phyloP scores from a whole-genome alignment of 2,797 vertebrate genomes.

The Pipistrellus pygmaeus region DNA sequence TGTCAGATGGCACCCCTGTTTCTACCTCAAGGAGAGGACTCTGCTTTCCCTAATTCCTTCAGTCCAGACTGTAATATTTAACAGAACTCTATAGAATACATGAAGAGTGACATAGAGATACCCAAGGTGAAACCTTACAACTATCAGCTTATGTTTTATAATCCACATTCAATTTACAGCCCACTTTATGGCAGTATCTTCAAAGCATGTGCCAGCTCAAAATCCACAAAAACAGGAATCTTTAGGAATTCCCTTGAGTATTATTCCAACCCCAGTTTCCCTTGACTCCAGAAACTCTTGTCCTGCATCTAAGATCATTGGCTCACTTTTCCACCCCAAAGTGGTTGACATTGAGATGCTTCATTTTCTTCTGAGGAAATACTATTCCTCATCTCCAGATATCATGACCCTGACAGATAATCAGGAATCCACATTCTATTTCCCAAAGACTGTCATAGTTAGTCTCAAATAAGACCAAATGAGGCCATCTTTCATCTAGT shows the following conservation, averaged over 20 bases:
- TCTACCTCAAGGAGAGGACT: not conserved
- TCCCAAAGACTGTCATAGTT: constrained; percentile 57
- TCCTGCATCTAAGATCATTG: not conserved
- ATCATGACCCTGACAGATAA: constrained; percentile 31
- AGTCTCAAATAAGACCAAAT: constrained; percentile 18
- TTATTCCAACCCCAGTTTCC: not conserved
- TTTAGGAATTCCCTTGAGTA: not conserved
- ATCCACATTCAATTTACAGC: constrained; percentile 26
- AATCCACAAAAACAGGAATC: not conserved
- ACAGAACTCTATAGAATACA: not conserved
- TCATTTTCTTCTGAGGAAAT: constrained; percentile 57
- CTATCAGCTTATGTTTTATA: not conserved
- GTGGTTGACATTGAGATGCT: constrained; percentile 29
- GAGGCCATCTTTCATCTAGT: constrained; percentile 15
- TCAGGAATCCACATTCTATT: constrained; percentile 45
- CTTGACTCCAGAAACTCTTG: not conserved
- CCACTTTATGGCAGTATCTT: not conserved
- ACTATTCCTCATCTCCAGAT: constrained; percentile 42
- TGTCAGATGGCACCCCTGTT: not conserved
- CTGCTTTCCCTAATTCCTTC: not conserved
- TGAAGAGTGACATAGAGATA: not conserved
- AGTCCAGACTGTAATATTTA: constrained; percentile 1
- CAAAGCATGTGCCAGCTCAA: not conserved
- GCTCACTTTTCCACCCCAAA: not conserved
- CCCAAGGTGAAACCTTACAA: not conserved